These are phyloP conservation scores for Scaptomyza montana DNA, from an alignment of 1,140 invertebrate species.

Conservation along the genomic window DNA sequence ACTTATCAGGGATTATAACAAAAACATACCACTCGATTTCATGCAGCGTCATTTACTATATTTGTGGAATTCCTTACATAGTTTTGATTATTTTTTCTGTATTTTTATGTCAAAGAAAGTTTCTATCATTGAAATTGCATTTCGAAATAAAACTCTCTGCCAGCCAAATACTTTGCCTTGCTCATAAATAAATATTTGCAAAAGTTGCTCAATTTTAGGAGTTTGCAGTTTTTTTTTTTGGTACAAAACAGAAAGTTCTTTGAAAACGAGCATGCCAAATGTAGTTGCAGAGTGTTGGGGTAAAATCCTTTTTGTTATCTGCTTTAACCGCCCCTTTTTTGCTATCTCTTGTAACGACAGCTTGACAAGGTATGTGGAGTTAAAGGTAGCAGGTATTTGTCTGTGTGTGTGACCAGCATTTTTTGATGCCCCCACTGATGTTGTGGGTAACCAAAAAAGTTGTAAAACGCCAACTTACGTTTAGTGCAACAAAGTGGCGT, in stretches of 20 bases:
- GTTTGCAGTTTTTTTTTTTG: neutral
- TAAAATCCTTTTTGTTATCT: no score
- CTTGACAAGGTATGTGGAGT: constrained; percentile 29
- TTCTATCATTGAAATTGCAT: neutral
- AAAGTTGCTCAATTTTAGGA: constrained; percentile 7
- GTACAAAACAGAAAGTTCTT: neutral
- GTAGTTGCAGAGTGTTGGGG: neutral
- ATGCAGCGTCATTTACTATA: no score
- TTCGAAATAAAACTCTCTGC: neutral
- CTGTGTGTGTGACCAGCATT: constrained; percentile 4
- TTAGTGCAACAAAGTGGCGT: constrained; percentile 78
- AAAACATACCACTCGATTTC: no score
- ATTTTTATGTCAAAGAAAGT: neutral
- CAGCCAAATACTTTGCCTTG: neutral
- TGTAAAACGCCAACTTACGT: constrained; percentile 73
- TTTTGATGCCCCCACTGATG: neutral
- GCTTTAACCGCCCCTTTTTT: constrained; percentile 5
- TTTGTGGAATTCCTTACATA: no score
- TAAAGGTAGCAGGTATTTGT: constrained; percentile 4
- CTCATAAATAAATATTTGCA: constrained; percentile 8
- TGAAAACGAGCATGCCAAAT: neutral
- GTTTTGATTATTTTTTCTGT: no score
- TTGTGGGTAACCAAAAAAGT: constrained; percentile 63
- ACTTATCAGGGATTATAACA: no score
- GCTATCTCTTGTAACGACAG: constrained; percentile 11